Evolutionary conservation across 2,113 vertebrate species (phyloP).

Genomic region (Falcunculus frontatus): DNA sequence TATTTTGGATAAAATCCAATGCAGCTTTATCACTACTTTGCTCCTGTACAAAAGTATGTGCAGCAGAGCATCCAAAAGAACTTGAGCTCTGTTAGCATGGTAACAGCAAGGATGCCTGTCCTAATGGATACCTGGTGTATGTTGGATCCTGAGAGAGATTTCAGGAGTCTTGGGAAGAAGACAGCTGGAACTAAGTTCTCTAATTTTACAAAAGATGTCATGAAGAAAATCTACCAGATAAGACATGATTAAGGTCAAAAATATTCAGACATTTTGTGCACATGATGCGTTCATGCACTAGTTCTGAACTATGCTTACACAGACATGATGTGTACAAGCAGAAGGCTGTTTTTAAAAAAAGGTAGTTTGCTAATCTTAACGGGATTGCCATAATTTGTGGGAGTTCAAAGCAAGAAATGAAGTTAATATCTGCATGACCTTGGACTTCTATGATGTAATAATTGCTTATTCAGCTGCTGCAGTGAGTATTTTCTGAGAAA

Average conservation of each 20-base stretch:
- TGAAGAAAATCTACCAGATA: background rate
- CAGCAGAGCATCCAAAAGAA: background rate
- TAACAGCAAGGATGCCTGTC: background rate
- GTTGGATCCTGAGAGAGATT: background rate
- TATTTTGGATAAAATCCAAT: background rate
- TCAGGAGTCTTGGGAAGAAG: background rate
- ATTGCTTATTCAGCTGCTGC: slow-evolving; percentile 35
- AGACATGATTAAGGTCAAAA: background rate
- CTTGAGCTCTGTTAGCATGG: background rate
- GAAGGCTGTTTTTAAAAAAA: background rate
- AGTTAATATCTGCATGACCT: background rate
- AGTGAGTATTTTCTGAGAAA: slow-evolving; percentile 25
- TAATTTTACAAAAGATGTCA: background rate
- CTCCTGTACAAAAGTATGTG: background rate
- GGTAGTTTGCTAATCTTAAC: background rate
- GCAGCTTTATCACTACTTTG: background rate
- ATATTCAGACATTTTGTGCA: background rate
- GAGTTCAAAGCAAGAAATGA: slow-evolving; percentile 29
- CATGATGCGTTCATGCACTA: background rate
- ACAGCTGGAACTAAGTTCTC: background rate
- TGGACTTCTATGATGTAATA: slow-evolving; percentile 12
- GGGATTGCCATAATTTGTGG: background rate
- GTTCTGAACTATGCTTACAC: background rate
- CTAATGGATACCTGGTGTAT: background rate
- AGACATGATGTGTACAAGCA: background rate